Evolutionary conservation across 1,140 invertebrate species (phyloP), one percentile per base, ranked within the genome.

Genomic region (Calephelis nemesis): DNA sequence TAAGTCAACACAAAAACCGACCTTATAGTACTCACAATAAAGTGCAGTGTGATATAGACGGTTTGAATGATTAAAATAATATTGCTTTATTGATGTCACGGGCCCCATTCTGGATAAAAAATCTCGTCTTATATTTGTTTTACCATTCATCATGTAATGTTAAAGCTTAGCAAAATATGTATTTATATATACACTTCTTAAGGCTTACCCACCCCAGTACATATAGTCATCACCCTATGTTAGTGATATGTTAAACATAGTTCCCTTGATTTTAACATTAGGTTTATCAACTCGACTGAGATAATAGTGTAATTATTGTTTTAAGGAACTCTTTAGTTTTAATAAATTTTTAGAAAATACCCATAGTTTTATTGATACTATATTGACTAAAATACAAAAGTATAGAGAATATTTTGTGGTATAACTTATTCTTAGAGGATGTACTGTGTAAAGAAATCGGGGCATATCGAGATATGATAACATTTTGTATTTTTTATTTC

Each of bases 251-350:
- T 40, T 39, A 58, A 58, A 54, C 11, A 58, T 30, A 58, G 54
- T 54, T 19, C 52, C 52, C 19, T 54, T 54, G 0, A 54, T 54
- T 54, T 54, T 54, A 54, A 30, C 52, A 54, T 54, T 54, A 54
- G 52, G 13, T 54, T 54, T 54, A 54, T 54, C 19, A 54, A 54
- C 68, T 72, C 67, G 70, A 70, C 73, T 76, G 73, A 76, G 52
- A 54, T 54, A 70, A 71, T 75, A 63, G 63, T 62, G 63, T 74
- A 15, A 69, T 69, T 63, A 72, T 65, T 39, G 69, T 68, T 67
- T 67, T 65, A 77, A 81, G 77, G 79, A 83, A 83, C 76, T 78
- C 71, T 67, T 78, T 73, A 72, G 62, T 75, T 72, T 74, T 71
- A 78, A 82, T 82, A 82, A 80, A 80, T 82, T 79, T 77, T 75